These are phyloP conservation scores for Acrocephalus arundinaceus DNA, from an alignment of 2,113 vertebrate genomes.

Conservation along the genomic window DNA sequence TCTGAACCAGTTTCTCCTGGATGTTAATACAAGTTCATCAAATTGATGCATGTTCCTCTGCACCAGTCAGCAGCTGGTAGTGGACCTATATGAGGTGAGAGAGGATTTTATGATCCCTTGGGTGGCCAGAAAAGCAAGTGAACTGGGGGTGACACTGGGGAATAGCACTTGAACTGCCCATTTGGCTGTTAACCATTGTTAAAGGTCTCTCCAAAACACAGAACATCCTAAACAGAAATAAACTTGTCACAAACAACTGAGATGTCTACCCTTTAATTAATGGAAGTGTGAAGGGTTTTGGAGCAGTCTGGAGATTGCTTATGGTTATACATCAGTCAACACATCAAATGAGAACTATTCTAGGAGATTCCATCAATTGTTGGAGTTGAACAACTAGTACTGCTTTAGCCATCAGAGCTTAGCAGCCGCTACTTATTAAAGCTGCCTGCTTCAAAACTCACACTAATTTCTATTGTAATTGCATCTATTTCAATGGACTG, in stretches of 20 bases:
- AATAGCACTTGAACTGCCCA: background rate
- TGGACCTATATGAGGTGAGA: background rate
- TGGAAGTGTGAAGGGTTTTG: background rate
- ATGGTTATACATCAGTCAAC: background rate
- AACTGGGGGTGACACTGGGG: background rate
- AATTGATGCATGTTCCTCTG: background rate
- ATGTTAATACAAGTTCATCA: background rate
- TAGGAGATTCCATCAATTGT: background rate
- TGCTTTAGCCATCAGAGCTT: background rate
- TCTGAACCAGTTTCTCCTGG: background rate
- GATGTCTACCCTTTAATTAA: background rate
- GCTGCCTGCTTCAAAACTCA: slow-evolving; percentile 22
- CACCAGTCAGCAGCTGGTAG: background rate
- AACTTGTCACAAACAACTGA: background rate
- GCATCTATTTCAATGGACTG: background rate
- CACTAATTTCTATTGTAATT: slow-evolving; percentile 18
- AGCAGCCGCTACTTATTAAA: background rate
- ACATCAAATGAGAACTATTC: background rate
- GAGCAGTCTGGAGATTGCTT: background rate
- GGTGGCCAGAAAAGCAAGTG: background rate
- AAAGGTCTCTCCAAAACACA: background rate
- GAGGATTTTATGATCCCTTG: background rate
- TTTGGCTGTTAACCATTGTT: background rate
- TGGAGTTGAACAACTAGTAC: background rate
- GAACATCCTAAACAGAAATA: background rate